Evolutionary conservation across 2,797 vertebrate species (phyloP), one percentile per base, ranked within the genome.

Genomic region (Picus viridis): DNA sequence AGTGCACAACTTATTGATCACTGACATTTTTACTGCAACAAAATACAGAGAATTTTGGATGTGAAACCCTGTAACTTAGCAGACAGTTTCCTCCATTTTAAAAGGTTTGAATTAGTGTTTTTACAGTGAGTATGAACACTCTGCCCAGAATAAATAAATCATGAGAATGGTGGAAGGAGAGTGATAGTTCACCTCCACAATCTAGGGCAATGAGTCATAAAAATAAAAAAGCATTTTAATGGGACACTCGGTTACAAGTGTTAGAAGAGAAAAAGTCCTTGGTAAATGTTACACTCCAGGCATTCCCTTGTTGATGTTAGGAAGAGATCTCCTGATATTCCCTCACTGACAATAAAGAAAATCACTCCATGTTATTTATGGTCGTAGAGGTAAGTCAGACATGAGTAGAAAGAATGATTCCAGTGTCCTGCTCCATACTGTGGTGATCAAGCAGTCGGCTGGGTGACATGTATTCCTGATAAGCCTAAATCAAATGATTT

Each of bases 341-440:
- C 9, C 8, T 51, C n/a, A 49, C 2, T 43, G 12, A 65, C 0
- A 13, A 65, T 0, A 43, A 8, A 9, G n/a, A 63, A 47, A 72
- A 54, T 63, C 7, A 26, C 2, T 2, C 5, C 1, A 0, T 41
- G 18, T 12, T 10, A 10, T 13, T 92, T 18, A 6, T 47, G 10
- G 12, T 51, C 51, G 51, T 47, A 8, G 61, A 56, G 19, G 12
- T 13, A 71, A 69, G 7, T 36, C 36, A 65, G 43, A 62, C 9
- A 32, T 3, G 2, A 69, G 8, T 5, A 2, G 26, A 57, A 76
- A 57, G 27, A 76, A 17, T 3, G 1, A 18, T 70, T 88, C 34
- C 34, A 36, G 18, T 30, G 26, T 64, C 11, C 53, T 82, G 26
- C 10, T 72, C 36, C 34, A 65, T 77, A 71, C 6, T 18, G 24